Conservation (phyloP, 2,888 invertebrate genomes). For the Bembecia ichneumoniformis region DNA sequence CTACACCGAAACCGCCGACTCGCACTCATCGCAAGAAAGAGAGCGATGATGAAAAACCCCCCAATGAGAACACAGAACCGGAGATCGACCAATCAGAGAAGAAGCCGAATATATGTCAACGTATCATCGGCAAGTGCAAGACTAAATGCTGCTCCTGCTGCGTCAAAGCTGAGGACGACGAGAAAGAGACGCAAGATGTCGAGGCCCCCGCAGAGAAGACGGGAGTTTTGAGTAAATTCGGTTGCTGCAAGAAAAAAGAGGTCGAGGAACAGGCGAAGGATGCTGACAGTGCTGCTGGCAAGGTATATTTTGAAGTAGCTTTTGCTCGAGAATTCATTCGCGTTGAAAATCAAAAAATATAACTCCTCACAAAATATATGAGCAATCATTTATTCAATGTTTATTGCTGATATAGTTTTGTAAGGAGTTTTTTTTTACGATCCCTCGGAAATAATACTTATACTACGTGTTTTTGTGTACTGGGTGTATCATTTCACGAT, state of each 20-base stretch:
- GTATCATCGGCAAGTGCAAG: conserved; percentile 55
- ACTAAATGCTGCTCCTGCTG: conserved; percentile 65
- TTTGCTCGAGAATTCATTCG: too few species aligned
- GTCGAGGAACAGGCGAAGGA: conserved; percentile 37
- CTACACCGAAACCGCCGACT: conserved; percentile 59
- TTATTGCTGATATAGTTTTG: too few species aligned
- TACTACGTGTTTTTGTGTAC: too few species aligned
- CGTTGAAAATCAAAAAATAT: too few species aligned
- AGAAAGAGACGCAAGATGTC: conserved; percentile 15
- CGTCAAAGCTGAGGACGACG: conserved; percentile 36
- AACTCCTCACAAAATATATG: too few species aligned
- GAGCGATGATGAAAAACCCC: conserved; percentile 22
- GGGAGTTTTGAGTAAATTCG: conserved; percentile 42
- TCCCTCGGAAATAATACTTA: too few species aligned
- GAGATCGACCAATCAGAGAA: conserved; percentile 22
- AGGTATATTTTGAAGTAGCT: conserved; percentile 36
- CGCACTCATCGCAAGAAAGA: conserved; percentile 30
- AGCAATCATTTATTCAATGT: too few species aligned
- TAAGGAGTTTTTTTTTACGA: too few species aligned
- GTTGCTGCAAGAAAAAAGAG: conserved; percentile 48
- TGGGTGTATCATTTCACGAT: too few species aligned
- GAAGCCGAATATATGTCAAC: conserved; percentile 45
- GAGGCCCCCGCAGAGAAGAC: conserved; percentile 19
- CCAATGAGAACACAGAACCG: conserved; percentile 21
- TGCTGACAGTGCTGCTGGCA: conserved; percentile 54